Evolutionary conservation across 2,113 vertebrate species (phyloP), one percentile per base, ranked within the genome.

Genomic region (Corvus moneduloides): DNA sequence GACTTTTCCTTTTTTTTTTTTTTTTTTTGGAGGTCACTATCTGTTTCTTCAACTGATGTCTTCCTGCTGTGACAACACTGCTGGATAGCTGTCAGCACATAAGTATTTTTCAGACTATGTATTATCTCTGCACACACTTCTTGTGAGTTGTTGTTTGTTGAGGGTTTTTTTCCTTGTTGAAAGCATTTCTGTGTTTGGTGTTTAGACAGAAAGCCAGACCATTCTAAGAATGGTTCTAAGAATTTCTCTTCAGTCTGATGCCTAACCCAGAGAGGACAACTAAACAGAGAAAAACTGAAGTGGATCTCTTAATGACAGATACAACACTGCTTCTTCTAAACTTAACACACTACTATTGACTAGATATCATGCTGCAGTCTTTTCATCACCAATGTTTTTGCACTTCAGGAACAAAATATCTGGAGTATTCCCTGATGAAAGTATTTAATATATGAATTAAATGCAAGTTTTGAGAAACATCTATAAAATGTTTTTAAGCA

Each of bases 51-150:
- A 98, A 99, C 98, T 98, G 98, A 99, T 99, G 98, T 98, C 98
- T 99, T 99, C 99, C 99, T 98, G 99, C 99, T 99, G 99, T 98
- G 99, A 98, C 98, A 98, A 99, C 98, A 98, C 98, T 98, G 99
- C 98, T 98, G 98, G 98, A 98, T 97, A 98, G 97, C 98, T 99
- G 99, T 99, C 99, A 99, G 98, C 99, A 98, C 96, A 73, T 97
- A 98, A 98, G 97, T 98, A 98, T 98, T 98, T 98, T 98, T 98
- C 97, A 97, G 97, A 97, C 98, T 95, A 93, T 1, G 51, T 91
- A 97, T 98, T 98, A 98, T 98, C 98, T 98, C 96, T 96, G 96
- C 96, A 97, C 3, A 18, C 94, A 98, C 92, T 97, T 97, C 95
- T 98, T 97, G 94, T 96, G 82, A 37, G 43, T 71, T 90, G 66